Conservation (phyloP, 2,113 vertebrate species). For the Myotis yumanensis region DNA sequence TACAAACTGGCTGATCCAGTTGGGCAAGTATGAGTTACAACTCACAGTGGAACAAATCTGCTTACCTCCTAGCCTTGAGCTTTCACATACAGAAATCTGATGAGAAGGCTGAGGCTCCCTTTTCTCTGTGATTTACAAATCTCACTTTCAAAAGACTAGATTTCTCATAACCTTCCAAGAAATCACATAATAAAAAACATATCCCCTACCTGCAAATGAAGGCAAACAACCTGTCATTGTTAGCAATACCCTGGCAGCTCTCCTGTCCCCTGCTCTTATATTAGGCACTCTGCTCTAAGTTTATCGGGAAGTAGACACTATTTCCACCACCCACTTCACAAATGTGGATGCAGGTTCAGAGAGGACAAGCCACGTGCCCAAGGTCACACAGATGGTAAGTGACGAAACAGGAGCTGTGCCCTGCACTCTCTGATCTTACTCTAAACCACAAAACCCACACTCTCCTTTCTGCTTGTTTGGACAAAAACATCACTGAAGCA, state of each 20-base stretch:
- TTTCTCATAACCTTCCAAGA: constrained; percentile 45
- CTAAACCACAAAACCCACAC: neutral
- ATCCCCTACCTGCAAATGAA: neutral
- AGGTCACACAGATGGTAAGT: neutral
- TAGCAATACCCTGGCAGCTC: neutral
- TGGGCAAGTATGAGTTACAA: constrained; percentile 29
- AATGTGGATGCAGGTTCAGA: neutral
- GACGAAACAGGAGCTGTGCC: neutral
- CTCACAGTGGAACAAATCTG: neutral
- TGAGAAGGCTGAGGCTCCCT: neutral
- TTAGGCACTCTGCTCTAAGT: neutral
- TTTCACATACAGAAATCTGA: constrained; percentile 36
- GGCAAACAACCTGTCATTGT: neutral
- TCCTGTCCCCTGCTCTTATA: neutral
- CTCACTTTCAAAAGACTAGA: neutral
- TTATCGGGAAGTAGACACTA: neutral
- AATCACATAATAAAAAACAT: neutral
- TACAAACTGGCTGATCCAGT: constrained; percentile 55
- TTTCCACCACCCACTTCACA: neutral
- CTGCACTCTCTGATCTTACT: neutral
- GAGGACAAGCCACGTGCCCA: neutral
- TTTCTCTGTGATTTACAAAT: neutral
- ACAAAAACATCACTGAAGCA: neutral
- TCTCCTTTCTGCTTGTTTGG: neutral
- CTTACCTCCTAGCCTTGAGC: neutral